Evolutionary conservation across 2,113 vertebrate genomes (phyloP).

Genomic region (Eira barbara): DNA sequence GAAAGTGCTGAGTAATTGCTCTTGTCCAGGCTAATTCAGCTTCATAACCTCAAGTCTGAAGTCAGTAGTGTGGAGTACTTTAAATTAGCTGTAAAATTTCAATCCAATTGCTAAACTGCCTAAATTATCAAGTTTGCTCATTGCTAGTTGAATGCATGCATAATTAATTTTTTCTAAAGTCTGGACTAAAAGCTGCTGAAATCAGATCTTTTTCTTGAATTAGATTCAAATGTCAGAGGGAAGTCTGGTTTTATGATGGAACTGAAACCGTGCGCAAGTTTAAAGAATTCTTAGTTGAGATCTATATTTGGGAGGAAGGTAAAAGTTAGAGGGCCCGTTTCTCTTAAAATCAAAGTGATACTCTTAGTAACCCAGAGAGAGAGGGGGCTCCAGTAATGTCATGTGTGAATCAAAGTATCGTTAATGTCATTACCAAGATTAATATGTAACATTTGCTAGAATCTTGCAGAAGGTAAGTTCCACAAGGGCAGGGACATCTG

Average conservation of each 20-base stretch:
- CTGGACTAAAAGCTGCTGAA: conserved; percentile 76
- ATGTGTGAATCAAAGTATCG: not conserved
- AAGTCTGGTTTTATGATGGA: conserved; percentile 60
- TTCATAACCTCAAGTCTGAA: conserved; percentile 68
- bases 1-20: conserved; percentile 67
- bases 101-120: conserved; percentile 73
- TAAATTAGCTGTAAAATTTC: conserved; percentile 77
- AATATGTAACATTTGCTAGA: not conserved
- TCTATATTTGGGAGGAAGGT: not conserved
- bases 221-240: conserved; percentile 68
- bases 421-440: not conserved
- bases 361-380: not conserved
- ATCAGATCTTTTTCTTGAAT: conserved; percentile 75
- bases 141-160: conserved; percentile 78
- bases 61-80: conserved; percentile 62
- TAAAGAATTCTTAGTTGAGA: not conserved
- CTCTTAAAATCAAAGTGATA: not conserved
- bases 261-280: not conserved
- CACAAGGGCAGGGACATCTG: not conserved
- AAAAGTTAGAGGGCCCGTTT: not conserved
- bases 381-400: not conserved
- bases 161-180: conserved; percentile 77
- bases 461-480: not conserved
- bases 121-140: conserved; percentile 77
- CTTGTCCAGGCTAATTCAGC: conserved; percentile 62